Conservation (phyloP, 2,113 vertebrate species). For the Dasyurus viverrinus region DNA sequence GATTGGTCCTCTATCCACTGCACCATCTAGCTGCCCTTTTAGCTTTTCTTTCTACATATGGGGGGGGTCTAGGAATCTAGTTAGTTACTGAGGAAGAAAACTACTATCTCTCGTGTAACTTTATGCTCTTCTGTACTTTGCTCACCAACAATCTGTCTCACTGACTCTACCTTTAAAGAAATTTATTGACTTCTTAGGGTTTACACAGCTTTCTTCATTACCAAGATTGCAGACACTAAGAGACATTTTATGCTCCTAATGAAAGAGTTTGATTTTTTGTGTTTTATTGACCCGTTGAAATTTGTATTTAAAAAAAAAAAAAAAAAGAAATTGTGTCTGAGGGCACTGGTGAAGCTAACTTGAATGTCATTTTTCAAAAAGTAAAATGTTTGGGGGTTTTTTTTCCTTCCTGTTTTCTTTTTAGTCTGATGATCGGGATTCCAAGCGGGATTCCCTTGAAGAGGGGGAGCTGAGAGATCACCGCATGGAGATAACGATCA, state of each 20-base stretch:
- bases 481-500: conserved; percentile 98
- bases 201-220: background rate
- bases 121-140: background rate
- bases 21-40: no score
- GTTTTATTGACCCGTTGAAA: background rate
- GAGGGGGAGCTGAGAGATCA: conserved; percentile 99
- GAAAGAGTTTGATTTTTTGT: background rate
- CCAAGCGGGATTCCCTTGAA: conserved; percentile 97
- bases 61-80: background rate
- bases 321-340: background rate
- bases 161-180: background rate
- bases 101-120: background rate
- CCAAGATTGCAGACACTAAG: background rate
- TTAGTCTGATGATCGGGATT: conserved; percentile 98
- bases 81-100: background rate
- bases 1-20: no score
- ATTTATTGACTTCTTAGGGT: background rate
- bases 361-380: background rate
- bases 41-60: background rate
- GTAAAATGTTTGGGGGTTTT: background rate
- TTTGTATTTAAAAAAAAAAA: no score
- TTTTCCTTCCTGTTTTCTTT: background rate
- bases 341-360: background rate
- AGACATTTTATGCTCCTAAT: background rate
- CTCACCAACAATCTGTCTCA: background rate